Conservation (phyloP, 2,113 vertebrate genomes). For the Clarias macrocephalus region DNA sequence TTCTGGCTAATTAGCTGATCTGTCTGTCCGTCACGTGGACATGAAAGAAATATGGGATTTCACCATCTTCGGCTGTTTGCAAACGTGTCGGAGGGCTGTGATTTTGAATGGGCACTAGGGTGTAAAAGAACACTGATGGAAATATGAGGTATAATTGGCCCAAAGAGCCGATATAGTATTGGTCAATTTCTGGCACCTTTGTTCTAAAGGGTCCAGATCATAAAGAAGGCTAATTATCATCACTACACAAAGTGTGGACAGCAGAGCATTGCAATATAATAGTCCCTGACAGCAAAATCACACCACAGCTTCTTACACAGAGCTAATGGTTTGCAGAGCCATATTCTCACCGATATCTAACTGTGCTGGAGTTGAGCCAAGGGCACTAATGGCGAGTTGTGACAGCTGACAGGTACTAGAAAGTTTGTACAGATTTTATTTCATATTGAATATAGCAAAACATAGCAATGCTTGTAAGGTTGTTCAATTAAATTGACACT, state of each 20-base stretch:
- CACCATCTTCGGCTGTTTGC: conserved; percentile 50
- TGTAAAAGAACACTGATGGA: conserved; percentile 57
- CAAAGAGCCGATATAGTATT: conserved; percentile 32
- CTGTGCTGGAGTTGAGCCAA: background rate
- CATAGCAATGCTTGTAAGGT: background rate
- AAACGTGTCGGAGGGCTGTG: conserved; percentile 39
- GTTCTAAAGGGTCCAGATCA: conserved; percentile 32
- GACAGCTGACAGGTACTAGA: background rate
- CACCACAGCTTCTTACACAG: conserved; percentile 23
- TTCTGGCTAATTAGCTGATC: conserved; percentile 64
- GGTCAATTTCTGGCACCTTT: conserved; percentile 27
- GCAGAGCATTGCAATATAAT: conserved; percentile 33
- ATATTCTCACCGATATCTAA: background rate
- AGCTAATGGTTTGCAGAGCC: conserved; percentile 29
- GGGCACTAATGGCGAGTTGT: background rate
- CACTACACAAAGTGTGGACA: conserved; percentile 26
- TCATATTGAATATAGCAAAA: background rate
- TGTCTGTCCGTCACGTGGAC: conserved; percentile 23
- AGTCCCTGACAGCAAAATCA: conserved; percentile 44
- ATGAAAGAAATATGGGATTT: conserved; percentile 46
- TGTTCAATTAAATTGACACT: background rate
- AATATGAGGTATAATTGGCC: conserved; percentile 47
- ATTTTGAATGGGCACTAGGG: conserved; percentile 52
- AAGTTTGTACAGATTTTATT: background rate
- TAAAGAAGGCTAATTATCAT: conserved; percentile 49